These are phyloP conservation scores for Mastigias papua DNA, from an alignment of 30 jellyfish, hydroid and myxozoan species.

Conservation along the genomic window DNA sequence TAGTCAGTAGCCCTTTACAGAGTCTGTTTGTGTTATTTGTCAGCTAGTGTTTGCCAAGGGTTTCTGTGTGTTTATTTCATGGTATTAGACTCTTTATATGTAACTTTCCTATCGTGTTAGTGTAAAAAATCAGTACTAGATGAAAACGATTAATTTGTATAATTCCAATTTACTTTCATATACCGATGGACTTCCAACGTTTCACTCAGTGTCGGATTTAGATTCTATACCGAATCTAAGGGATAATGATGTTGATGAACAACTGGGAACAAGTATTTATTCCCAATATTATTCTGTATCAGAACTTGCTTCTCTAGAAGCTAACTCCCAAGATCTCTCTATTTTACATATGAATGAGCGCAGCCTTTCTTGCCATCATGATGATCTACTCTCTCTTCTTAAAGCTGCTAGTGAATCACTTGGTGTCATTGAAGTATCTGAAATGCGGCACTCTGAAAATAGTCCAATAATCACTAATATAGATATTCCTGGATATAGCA, in stretches of 20 bases:
- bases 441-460: no score
- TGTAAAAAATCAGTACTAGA: background rate
- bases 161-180: background rate
- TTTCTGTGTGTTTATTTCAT: background rate
- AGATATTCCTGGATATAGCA: background rate
- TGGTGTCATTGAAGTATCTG: no score
- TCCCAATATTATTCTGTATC: slow-evolving; percentile 10
- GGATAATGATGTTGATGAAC: slow-evolving; percentile 12
- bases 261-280: background rate
- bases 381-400: no score
- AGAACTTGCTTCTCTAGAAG: slow-evolving; percentile 12
- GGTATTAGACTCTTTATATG: background rate
- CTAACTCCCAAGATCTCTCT: no score
- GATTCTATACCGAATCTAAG: slow-evolving; percentile 6
- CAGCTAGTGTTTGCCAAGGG: background rate
- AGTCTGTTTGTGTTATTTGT: background rate
- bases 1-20: background rate
- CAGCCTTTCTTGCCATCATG: no score
- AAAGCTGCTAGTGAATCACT: no score
- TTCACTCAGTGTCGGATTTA: no score
- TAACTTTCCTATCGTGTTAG: background rate
- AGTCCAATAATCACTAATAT: no score
- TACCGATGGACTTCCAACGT: no score
- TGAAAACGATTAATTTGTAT: background rate
- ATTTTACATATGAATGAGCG: no score